Base-by-base conservation (phyloP, 2,888 invertebrate genomes). In the Erebia epiphron region DNA sequence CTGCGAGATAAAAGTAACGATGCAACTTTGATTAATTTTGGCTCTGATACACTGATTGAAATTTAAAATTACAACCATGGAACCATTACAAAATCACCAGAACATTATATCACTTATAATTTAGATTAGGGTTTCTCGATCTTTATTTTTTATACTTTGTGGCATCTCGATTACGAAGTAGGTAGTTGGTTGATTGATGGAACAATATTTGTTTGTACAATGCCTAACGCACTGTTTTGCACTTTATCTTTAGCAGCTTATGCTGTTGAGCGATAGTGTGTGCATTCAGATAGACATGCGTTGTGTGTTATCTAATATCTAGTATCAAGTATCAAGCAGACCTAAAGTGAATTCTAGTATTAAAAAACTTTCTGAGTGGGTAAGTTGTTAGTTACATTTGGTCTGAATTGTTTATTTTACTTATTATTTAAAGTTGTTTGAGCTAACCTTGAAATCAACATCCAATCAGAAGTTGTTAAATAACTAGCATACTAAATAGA, bases 401-500 rank as follows among this genome's bases (percentile, higher is more conserved):
- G 4, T 56, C 46, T 11, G 11, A 46, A 46, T 46, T 46, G 46
- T 46, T 46, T 46, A 11, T 13, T 11, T 46, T 11, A 46, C 3
- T 11, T 13, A 46, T 46, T n/a, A n/a, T n/a, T n/a, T 4, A 26
- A 26, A 13, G 35, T 35, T 35, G 35, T 5, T 18, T 11, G 1
- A 56, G 52, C 35, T 46, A 56, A 66, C 65, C 65, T 65, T 65
- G 64, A 54, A 41, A 56, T 14, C 16, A 8, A n/a, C 26, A 26
- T 67, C 58, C 49, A 58, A 35, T 58, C 56, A 49, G 49, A 57
- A 69, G 26, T 50, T 57, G 41, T 21, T 63, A 66, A 67, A 26
- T 21, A 64, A 46, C n/a, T 60, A n/a, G 50, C n/a, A 43, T 68
- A 66, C 26, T 21, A 58, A 46, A 11, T 60, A 41, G 50, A 21